These are phyloP conservation scores for Gobio occitaniae DNA, from an alignment of 2,797 vertebrate species.

Conservation along the genomic window DNA sequence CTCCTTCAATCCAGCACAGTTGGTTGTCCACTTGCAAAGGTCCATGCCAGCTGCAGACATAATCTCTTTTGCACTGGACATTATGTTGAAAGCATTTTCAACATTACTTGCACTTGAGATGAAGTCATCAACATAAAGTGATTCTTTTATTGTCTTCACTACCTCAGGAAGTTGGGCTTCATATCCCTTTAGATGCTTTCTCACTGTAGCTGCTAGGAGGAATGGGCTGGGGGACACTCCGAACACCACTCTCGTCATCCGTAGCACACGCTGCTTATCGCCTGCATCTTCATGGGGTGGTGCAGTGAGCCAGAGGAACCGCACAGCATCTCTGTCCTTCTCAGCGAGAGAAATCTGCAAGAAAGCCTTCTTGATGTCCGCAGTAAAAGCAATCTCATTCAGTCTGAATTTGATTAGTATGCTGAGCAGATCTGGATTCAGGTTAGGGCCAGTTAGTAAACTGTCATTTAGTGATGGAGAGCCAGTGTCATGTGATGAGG, in stretches of 20 bases:
- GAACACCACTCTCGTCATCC: conserved; percentile 53
- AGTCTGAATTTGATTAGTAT: too few species aligned
- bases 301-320: conserved; percentile 50
- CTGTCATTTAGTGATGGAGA: not conserved
- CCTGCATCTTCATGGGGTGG: not conserved
- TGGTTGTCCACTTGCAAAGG: conserved; percentile 28
- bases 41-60: conserved; percentile 42
- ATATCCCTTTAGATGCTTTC: conserved; percentile 37
- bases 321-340: conserved; percentile 36
- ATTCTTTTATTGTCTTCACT: conserved; percentile 3
- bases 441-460: too few species aligned
- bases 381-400: too few species aligned
- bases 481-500: not conserved
- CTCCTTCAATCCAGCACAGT: conserved; percentile 11
- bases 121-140: conserved; percentile 47
- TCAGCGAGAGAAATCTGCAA: conserved; percentile 47
- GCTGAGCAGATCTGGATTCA: too few species aligned
- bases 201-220: conserved; percentile 44
- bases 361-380: conserved; percentile 43
- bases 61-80: conserved; percentile 12
- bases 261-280: not conserved
- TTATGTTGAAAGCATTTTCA: not conserved
- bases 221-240: conserved; percentile 38
- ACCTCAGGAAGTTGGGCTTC: not conserved
- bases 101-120: conserved; percentile 29